Conservation (phyloP, 2,113 vertebrate genomes). For the Labrus mixtus region DNA sequence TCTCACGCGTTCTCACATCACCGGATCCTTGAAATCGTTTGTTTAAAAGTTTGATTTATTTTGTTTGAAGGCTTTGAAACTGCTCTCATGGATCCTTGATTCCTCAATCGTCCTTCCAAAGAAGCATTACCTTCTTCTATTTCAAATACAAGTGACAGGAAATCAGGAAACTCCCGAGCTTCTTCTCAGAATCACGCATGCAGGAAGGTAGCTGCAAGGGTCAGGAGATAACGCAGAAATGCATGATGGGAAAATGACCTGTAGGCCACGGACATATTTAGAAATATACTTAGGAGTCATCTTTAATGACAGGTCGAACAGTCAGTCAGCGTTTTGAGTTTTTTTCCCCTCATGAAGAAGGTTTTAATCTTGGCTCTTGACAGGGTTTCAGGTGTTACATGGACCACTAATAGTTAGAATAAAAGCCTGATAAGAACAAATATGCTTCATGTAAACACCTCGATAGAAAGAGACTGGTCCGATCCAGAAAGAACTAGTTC, state of each 20-base stretch:
- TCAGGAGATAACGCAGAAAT: constrained; percentile 35
- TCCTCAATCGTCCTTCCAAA: background rate
- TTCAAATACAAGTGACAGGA: background rate
- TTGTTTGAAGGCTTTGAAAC: too few species aligned
- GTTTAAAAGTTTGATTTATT: background rate
- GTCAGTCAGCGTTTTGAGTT: background rate
- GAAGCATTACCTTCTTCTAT: background rate
- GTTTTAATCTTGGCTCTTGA: too few species aligned
- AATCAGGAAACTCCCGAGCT: background rate
- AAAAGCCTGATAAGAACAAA: too few species aligned
- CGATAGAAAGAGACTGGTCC: too few species aligned
- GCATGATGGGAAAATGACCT: constrained; percentile 47
- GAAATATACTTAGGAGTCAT: background rate
- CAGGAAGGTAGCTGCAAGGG: constrained; percentile 33
- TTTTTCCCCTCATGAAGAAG: background rate
- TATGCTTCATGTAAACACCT: too few species aligned
- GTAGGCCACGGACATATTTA: background rate
- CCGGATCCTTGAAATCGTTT: background rate
- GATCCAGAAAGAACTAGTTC: too few species aligned
- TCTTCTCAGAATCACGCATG: background rate
- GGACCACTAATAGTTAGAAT: too few species aligned
- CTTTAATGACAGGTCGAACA: background rate
- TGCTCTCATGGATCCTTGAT: background rate
- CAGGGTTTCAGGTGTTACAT: too few species aligned
- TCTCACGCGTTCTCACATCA: constrained; percentile 51